Percentiles rank a stretch among this genome's conserved stretches.
phyloP scores from a whole-genome alignment of 2,113 vertebrate genomes.

The Synchiropus splendidus region DNA sequence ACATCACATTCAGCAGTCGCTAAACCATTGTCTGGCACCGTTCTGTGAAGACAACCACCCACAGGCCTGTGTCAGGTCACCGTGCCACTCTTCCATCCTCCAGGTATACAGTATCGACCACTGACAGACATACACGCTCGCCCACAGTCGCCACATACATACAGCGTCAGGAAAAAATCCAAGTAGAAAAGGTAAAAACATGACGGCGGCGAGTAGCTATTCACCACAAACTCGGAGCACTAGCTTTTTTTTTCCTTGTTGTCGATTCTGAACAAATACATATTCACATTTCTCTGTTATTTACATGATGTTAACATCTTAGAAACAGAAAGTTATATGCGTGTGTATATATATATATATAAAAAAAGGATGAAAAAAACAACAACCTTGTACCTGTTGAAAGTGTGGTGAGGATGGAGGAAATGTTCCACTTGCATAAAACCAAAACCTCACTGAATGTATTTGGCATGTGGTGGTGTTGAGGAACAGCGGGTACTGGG shows the following conservation, averaged over 20 bases:
- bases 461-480: slow-evolving; percentile 52
- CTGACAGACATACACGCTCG: slow-evolving; percentile 48
- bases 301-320: slow-evolving; percentile 58
- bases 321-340: slow-evolving; percentile 22
- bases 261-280: slow-evolving; percentile 66
- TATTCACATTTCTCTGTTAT: slow-evolving; percentile 74
- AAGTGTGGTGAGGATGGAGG: slow-evolving; percentile 45
- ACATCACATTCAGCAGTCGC: slow-evolving; percentile 79
- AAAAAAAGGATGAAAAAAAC: slow-evolving; percentile 11
- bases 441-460: slow-evolving; percentile 31
- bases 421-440: slow-evolving; percentile 44
- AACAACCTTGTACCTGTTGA: slow-evolving; percentile 58
- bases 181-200: slow-evolving; percentile 39
- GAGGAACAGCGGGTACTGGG: slow-evolving; percentile 1
- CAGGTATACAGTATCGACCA: slow-evolving; percentile 74
- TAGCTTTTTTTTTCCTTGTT: slow-evolving; percentile 31
- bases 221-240: slow-evolving; percentile 67
- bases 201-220: slow-evolving; percentile 63
- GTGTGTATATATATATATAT: too few species aligned
- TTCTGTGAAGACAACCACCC: slow-evolving; percentile 56
- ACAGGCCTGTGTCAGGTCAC: slow-evolving; percentile 64
- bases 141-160: slow-evolving; percentile 25
- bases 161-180: slow-evolving; percentile 36
- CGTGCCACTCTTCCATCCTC: slow-evolving; percentile 53
- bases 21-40: slow-evolving; percentile 66